These are phyloP conservation scores for Phataginus tetradactyla DNA, from an alignment of 2,797 vertebrate genomes.

Conservation along the genomic window DNA sequence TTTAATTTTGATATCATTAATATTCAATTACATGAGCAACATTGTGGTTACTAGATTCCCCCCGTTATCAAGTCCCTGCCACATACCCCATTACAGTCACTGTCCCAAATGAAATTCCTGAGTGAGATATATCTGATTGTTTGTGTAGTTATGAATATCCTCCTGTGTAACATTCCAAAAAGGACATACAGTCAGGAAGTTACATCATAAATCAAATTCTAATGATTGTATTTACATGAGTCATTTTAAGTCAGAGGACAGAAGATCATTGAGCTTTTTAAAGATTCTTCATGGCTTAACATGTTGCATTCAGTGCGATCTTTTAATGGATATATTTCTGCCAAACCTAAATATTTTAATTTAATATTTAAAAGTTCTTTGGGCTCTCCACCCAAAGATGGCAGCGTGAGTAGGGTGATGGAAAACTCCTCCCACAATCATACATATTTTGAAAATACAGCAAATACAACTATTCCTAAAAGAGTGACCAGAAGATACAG, in stretches of 20 bases:
- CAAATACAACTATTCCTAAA: no score
- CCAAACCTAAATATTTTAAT: neutral
- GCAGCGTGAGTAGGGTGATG: no score
- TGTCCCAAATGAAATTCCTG: neutral
- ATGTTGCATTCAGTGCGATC: neutral
- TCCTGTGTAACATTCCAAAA: neutral
- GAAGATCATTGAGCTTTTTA: neutral
- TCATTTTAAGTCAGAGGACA: neutral
- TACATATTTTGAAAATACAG: no score
- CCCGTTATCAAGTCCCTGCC: no score
- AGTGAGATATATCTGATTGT: neutral
- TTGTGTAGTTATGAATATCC: neutral
- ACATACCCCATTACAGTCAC: no score
- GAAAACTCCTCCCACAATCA: no score
- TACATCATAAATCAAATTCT: neutral
- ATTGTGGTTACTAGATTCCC: no score
- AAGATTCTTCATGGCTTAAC: conserved; percentile 2
- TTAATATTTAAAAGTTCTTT: conserved; percentile 9
- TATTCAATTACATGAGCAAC: no score
- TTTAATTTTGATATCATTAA: no score
- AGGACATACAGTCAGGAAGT: neutral
- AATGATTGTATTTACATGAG: neutral
- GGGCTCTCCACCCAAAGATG: no score
- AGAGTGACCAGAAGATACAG: no score
- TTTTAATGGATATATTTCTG: conserved; percentile 48